Evolutionary conservation across 2,113 vertebrate species (phyloP).

Genomic region (Chaenocephalus aceratus): DNA sequence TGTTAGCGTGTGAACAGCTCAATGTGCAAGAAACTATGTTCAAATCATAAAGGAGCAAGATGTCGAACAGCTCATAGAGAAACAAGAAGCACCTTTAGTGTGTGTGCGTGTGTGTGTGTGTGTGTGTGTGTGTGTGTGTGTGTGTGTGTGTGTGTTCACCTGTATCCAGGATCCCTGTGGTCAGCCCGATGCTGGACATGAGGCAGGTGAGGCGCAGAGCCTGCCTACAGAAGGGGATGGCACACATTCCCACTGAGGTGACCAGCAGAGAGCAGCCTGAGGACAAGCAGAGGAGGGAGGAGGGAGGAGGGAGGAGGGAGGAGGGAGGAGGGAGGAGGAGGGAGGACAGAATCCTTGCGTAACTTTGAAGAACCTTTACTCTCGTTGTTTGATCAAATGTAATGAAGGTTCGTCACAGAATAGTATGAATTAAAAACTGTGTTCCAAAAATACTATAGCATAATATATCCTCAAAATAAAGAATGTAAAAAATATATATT

Average conservation of each 20-base stretch:
- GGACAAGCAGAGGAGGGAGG: not conserved
- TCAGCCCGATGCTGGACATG: conserved; percentile 89
- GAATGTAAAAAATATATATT: not conserved
- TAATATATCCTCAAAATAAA: no score
- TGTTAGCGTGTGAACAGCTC: not conserved
- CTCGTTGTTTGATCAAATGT: not conserved
- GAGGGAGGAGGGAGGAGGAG: no score
- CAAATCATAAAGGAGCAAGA: no score
- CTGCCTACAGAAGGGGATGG: conserved; percentile 90
- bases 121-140: not conserved
- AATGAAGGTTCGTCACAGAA: not conserved
- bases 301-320: no score
- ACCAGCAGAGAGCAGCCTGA: conserved; percentile 85
- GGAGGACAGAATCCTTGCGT: not conserved
- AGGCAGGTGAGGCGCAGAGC: conserved; percentile 84
- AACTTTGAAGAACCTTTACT: no score
- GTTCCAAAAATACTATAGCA: no score
- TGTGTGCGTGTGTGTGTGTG: no score
- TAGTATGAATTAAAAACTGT: not conserved
- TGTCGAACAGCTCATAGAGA: no score
- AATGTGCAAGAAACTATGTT: not conserved
- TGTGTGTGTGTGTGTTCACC: conserved; percentile 78
- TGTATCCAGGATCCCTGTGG: conserved; percentile 93
- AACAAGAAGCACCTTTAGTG: no score
- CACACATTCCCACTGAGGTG: conserved; percentile 87